phyloP scores from a whole-genome alignment of 1,140 invertebrate genomes.

The Pomacea maculata region DNA sequence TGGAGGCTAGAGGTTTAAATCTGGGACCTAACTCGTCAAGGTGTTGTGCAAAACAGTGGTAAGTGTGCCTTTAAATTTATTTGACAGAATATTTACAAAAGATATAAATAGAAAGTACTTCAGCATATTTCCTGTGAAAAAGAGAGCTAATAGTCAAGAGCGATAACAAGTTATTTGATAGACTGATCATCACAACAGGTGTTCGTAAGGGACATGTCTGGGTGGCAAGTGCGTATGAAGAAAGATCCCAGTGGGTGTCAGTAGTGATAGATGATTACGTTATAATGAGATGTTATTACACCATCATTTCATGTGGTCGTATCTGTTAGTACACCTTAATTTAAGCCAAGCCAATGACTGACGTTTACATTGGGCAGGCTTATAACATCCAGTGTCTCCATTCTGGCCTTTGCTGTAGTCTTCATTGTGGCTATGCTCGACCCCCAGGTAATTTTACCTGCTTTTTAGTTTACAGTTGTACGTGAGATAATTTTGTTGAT shows the following conservation, averaged over 20 bases:
- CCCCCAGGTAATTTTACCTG: constrained; percentile 43
- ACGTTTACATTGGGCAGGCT: constrained; percentile 37
- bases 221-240: background rate
- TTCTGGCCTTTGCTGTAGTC: constrained; percentile 46
- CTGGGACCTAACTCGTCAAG: no score
- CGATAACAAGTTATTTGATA: no score
- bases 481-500: background rate
- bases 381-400: constrained; percentile 37
- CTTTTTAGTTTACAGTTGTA: background rate
- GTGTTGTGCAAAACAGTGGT: constrained; percentile 36
- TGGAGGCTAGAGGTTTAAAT: no score
- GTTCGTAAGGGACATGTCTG: no score
- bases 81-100: background rate
- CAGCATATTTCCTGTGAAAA: background rate
- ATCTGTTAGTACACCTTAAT: background rate
- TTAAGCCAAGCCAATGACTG: background rate
- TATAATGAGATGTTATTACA: background rate
- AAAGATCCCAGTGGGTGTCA: background rate
- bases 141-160: no score
- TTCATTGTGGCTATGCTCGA: constrained; percentile 55
- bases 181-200: no score
- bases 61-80: constrained; percentile 13
- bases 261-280: background rate
- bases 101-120: background rate
- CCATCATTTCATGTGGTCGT: background rate